Percentiles rank a stretch among this genome's conserved stretches.
phyloP scores from a whole-genome alignment of 2,888 invertebrate species.

The Drosophila vallismaia region DNA sequence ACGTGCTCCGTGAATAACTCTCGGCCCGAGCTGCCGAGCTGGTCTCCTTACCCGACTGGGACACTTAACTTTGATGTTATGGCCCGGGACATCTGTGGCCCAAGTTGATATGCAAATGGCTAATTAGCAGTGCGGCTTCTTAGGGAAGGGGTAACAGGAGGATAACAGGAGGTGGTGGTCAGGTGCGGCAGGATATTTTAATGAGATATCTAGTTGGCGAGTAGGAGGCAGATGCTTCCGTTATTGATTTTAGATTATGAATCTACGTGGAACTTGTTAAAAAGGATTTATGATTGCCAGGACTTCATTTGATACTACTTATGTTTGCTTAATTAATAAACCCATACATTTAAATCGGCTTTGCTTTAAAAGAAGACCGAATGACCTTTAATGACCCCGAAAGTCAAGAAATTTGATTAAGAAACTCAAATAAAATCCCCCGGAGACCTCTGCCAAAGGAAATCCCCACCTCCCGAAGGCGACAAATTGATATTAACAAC shows the following conservation, averaged over 20 bases:
- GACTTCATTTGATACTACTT: background rate
- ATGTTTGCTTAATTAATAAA: background rate
- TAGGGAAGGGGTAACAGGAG: too few species aligned
- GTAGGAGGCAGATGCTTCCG: constrained; percentile 17
- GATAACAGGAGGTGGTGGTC: background rate
- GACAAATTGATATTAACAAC: constrained; percentile 47
- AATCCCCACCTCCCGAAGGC: background rate
- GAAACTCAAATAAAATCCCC: constrained; percentile 17
- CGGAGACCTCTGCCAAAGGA: too few species aligned
- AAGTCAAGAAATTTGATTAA: constrained; percentile 21
- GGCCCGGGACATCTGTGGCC: constrained; percentile 45
- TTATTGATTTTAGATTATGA: constrained; percentile 38
- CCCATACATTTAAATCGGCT: background rate
- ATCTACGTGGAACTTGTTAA: background rate
- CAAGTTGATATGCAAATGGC: constrained; percentile 42
- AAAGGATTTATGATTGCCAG: constrained; percentile 9
- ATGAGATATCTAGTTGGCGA: constrained; percentile 29
- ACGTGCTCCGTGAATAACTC: constrained; percentile 73
- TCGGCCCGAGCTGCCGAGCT: constrained; percentile 26
- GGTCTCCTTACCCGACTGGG: constrained; percentile 18
- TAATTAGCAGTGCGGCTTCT: constrained; percentile 32
- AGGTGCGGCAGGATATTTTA: constrained; percentile 24
- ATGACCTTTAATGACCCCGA: background rate
- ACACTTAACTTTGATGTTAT: constrained; percentile 50
- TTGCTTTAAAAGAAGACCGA: background rate